These are phyloP conservation scores for Oscheius sp. DNA, from an alignment of 2,888 invertebrate genomes.

Conservation along the genomic window DNA sequence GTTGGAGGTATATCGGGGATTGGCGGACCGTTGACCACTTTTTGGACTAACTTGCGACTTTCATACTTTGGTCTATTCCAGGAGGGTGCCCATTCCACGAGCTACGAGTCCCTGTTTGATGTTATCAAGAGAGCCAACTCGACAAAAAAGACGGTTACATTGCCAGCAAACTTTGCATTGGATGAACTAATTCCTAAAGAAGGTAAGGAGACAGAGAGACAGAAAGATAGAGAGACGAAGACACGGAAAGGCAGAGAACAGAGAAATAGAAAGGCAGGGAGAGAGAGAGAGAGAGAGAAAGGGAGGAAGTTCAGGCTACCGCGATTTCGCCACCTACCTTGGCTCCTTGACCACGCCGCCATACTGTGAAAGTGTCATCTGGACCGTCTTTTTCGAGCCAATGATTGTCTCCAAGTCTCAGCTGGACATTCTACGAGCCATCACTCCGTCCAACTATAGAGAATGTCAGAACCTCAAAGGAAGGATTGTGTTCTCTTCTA, in stretches of 20 bases:
- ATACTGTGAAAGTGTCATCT: constrained; percentile 74
- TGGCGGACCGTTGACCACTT: too few species aligned
- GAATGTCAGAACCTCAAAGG: constrained; percentile 62
- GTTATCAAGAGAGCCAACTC: background rate
- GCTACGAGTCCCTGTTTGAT: constrained; percentile 5
- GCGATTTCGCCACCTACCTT: constrained; percentile 74
- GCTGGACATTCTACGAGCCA: constrained; percentile 61
- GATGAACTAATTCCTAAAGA: background rate
- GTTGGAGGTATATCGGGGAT: constrained; percentile 52
- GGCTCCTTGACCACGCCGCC: constrained; percentile 75
- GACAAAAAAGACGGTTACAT: background rate
- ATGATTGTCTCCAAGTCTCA: constrained; percentile 71
- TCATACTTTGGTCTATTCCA: background rate
- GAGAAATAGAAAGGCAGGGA: too few species aligned
- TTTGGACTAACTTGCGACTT: too few species aligned
- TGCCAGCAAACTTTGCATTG: background rate
- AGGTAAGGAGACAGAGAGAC: background rate
- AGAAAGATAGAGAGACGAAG: too few species aligned
- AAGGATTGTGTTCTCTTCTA: constrained; percentile 58
- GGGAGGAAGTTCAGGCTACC: constrained; percentile 44
- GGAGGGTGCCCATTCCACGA: constrained; percentile 3
- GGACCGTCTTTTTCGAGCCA: constrained; percentile 74
- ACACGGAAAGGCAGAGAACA: too few species aligned
- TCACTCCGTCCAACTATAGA: constrained; percentile 61
- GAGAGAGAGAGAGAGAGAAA: too few species aligned